Evolutionary conservation across 2,888 invertebrate genomes (phyloP), one percentile per base, ranked within the genome.

Genomic region (Geophilus truncorum): DNA sequence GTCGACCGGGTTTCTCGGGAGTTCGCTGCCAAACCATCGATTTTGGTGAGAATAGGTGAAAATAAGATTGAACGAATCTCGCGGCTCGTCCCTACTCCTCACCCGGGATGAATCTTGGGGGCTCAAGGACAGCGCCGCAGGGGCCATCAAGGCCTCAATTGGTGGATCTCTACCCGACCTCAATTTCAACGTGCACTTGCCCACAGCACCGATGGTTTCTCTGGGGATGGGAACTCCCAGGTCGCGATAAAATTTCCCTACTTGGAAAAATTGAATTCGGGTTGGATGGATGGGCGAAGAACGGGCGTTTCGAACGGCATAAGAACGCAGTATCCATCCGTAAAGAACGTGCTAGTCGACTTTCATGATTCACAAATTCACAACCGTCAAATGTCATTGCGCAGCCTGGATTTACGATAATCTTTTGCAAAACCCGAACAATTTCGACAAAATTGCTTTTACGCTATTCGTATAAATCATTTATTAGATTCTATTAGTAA

Each of bases 371-470:
- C 70, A 70, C 70, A 70, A 70, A 70, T 70, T 70, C 70, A 23
- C 28, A 70, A 10, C 70, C 70, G 28, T 70, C 70, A 70, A 70
- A 70, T 70, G 28, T 70, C 70, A 70, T 21, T 23, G 21, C 57
- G 21, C 21, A 6, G 57, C 10, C 15, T 25, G 70, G 70, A 70
- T 70, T 70, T 70, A 70, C 70, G 23, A 28, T 80, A 81, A 81
- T 80, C 80, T 81, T 91, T 92, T 91, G 92, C 18, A 34, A 34
- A 77, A 30, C 34, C 15, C 30, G 10, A 40, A 70, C 10, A 23
- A 28, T 78, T 78, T 78, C 10, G 18, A 78, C 45, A 75, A 40
- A 40, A 45, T 40, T 45, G 75, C 18, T 40, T 57, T 21, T 15
- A 18, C 40, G 34, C 28, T 34, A 21, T n/a, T 21, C n/a, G 78